These are phyloP conservation scores for Catocala nupta DNA, from an alignment of 2,888 invertebrate genomes.

Conservation along the genomic window DNA sequence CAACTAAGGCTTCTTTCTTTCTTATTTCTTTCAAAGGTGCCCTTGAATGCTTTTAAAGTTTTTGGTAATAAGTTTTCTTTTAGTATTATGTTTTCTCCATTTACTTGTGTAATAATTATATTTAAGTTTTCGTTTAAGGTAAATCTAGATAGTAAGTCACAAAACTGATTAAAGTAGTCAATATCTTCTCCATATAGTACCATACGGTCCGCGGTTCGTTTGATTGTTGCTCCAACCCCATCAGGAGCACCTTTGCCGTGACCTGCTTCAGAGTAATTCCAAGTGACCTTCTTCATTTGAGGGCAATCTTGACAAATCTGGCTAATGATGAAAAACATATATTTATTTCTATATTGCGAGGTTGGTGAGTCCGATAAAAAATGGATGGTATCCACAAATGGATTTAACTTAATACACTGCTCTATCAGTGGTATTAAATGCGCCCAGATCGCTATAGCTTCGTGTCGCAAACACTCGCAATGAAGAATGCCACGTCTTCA, in stretches of 20 bases:
- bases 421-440: slow-evolving; percentile 4
- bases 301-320: slow-evolving; percentile 20
- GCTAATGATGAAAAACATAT: slow-evolving; percentile 23
- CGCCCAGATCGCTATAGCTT: slow-evolving; percentile 13
- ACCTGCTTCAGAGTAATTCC: slow-evolving; percentile 24
- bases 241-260: slow-evolving; percentile 15
- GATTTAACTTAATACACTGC: not conserved
- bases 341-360: slow-evolving; percentile 25
- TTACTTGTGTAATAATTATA: slow-evolving; percentile 7
- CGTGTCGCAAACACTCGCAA: slow-evolving; percentile 14
- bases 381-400: slow-evolving; percentile 13
- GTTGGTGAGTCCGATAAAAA: slow-evolving; percentile 24
- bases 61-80: slow-evolving; percentile 6
- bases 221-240: slow-evolving; percentile 9
- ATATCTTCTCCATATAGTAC: not conserved
- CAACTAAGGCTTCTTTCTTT: too few species aligned
- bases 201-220: slow-evolving; percentile 21
- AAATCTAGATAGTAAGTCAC: not conserved
- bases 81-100: slow-evolving; percentile 3
- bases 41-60: slow-evolving; percentile 8
- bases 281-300: slow-evolving; percentile 21
- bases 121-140: slow-evolving; percentile 2
- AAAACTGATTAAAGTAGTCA: slow-evolving; percentile 2
- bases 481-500: too few species aligned
- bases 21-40: slow-evolving; percentile 1